phyloP scores from a whole-genome alignment of 2,888 invertebrate genomes.

The Masnerella sp. region DNA sequence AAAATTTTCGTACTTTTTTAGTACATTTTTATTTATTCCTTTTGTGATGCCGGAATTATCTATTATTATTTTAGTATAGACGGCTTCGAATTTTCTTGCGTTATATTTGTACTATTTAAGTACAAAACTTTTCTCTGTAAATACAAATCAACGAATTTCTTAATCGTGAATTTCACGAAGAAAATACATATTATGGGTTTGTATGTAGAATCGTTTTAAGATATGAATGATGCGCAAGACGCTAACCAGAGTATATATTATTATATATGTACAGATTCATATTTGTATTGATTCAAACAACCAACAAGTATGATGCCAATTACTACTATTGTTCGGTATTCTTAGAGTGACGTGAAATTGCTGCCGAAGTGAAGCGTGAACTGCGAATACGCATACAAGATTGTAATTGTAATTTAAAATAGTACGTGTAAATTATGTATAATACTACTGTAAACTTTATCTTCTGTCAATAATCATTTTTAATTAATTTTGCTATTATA shows the following conservation, averaged over 20 bases:
- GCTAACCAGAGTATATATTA: constrained; percentile 47
- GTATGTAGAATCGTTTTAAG: constrained; percentile 26
- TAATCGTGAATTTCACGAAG: constrained; percentile 25
- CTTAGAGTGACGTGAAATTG: constrained; percentile 21
- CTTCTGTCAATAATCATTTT: no score
- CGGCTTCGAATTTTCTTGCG: no score
- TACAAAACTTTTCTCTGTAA: no score
- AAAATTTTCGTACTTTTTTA: not conserved
- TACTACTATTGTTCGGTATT: constrained; percentile 22
- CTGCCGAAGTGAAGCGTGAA: constrained; percentile 4
- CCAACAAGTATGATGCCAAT: constrained; percentile 27
- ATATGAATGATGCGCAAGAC: constrained; percentile 14
- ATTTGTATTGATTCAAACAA: constrained; percentile 43
- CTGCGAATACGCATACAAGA: not conserved
- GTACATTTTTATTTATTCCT: no score
- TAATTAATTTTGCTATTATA: no score
- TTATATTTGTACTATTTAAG: no score
- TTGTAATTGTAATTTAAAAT: constrained; percentile 25
- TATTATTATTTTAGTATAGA: not conserved
- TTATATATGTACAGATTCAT: constrained; percentile 37
- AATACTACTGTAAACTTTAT: no score
- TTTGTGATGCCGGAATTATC: no score
- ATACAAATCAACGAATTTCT: constrained; percentile 49
- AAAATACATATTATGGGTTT: constrained; percentile 18
- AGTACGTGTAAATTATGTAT: constrained; percentile 36